Evolutionary conservation across 2,797 vertebrate genomes (phyloP).

Genomic region (Esox masquinongy): DNA sequence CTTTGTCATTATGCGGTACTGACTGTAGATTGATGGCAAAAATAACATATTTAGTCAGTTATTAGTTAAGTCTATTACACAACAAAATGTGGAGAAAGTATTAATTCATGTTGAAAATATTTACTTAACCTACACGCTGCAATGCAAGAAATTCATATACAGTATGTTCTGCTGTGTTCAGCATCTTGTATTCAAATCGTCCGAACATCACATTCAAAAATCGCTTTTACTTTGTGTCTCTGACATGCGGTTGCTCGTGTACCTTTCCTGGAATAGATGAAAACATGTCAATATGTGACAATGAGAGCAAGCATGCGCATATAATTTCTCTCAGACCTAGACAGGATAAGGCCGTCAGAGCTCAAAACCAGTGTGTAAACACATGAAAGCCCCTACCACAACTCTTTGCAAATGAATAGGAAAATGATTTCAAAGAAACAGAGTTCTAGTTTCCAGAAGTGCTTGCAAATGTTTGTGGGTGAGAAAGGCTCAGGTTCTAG

Average conservation of each 20-base stretch:
- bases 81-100: too few species aligned
- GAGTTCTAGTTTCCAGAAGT: not conserved
- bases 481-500: not conserved
- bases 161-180: not conserved
- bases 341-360: slow-evolving; percentile 6
- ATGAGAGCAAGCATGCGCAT: not conserved
- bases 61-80: too few species aligned
- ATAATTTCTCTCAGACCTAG: not conserved
- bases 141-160: not conserved
- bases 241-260: not conserved
- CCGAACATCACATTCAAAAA: not conserved
- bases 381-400: not conserved
- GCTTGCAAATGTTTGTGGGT: not conserved
- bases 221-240: not conserved
- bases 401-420: not conserved
- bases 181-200: not conserved
- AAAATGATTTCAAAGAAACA: not conserved
- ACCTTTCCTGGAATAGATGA: slow-evolving; percentile 1
- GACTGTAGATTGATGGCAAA: too few species aligned
- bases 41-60: too few species aligned
- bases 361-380: not conserved
- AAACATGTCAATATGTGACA: slow-evolving; percentile 1
- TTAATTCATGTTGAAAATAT: not conserved
- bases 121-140: not conserved
- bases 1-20: too few species aligned